phyloP scores from a whole-genome alignment of 1,140 invertebrate genomes.

The Drosophila tristis region DNA sequence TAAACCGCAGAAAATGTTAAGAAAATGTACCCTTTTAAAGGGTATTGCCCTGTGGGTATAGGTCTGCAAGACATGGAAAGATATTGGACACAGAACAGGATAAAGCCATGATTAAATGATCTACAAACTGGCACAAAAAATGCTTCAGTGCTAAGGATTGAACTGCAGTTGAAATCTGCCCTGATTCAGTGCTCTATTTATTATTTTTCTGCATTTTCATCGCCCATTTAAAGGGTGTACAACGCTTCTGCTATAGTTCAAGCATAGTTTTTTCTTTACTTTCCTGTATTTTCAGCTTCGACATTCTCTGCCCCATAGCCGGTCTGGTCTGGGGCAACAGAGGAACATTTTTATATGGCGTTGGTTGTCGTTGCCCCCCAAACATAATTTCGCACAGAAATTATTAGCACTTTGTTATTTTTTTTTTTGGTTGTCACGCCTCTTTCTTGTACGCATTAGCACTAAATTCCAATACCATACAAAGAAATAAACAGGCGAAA shows the following conservation, averaged over 20 bases:
- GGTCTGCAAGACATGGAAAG: neutral
- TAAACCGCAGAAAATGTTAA: neutral
- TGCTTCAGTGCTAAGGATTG: too few species aligned
- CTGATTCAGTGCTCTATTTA: too few species aligned
- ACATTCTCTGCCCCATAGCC: conserved; percentile 16
- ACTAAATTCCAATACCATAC: conserved; percentile 47
- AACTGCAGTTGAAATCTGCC: too few species aligned
- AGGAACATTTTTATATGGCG: conserved; percentile 33
- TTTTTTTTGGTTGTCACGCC: conserved; percentile 63
- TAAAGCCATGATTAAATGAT: too few species aligned
- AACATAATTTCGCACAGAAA: conserved; percentile 68
- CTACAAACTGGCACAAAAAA: too few species aligned
- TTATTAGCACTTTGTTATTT: conserved; percentile 80
- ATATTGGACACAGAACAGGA: too few species aligned
- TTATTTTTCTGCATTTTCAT: too few species aligned
- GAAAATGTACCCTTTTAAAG: neutral
- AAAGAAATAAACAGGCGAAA: conserved; percentile 9
- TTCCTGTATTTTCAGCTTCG: conserved; percentile 19
- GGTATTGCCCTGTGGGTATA: conserved; percentile 1
- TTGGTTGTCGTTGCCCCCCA: conserved; percentile 12
- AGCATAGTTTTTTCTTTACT: conserved; percentile 3
- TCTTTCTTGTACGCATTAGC: conserved; percentile 78
- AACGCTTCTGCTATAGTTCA: too few species aligned
- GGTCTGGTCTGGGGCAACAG: conserved; percentile 13
- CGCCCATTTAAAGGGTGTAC: too few species aligned